Conservation (phyloP, 2,888 invertebrate genomes). For the Anaspis maculata region DNA sequence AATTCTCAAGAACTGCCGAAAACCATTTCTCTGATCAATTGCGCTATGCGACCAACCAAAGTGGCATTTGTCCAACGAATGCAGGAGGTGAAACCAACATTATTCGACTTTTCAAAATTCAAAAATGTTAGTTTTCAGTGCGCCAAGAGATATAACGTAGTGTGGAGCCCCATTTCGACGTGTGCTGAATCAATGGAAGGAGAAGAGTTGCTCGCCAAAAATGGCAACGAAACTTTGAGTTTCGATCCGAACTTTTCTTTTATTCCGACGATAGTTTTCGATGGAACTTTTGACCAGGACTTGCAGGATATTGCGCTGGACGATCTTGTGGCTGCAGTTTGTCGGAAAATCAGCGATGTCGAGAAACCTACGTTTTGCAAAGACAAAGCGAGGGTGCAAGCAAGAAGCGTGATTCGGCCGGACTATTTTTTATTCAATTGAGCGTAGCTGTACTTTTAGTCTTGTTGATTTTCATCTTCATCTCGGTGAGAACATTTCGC, state of each 20-base stretch:
- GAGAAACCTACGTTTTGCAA: conserved; percentile 13
- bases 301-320: conserved; percentile 18
- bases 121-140: conserved; percentile 35
- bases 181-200: conserved; percentile 29
- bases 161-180: conserved; percentile 19
- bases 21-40: too few relatives aligned
- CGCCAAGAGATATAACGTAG: conserved; percentile 24
- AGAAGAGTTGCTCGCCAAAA: conserved; percentile 32
- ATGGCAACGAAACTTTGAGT: conserved; percentile 38
- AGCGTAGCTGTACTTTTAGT: too few relatives aligned
- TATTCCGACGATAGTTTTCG: conserved; percentile 42
- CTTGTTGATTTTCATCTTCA: too few relatives aligned
- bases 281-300: conserved; percentile 27
- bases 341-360: conserved; percentile 15
- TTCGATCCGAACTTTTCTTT: conserved; percentile 34
- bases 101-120: conserved; percentile 14
- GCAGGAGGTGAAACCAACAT: conserved; percentile 23
- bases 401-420: too few relatives aligned
- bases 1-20: too few relatives aligned
- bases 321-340: conserved; percentile 23
- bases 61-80: conserved; percentile 40
- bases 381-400: conserved; percentile 3
- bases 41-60: conserved; percentile 39
- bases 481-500: too few relatives aligned
- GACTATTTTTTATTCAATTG: too few relatives aligned